A percentile compares a stretch with the other conserved stretches of the same genome.
These are phyloP conservation scores for Sylvilagus bachmani DNA, from an alignment of 2,113 vertebrate species.

Conservation along the genomic window DNA sequence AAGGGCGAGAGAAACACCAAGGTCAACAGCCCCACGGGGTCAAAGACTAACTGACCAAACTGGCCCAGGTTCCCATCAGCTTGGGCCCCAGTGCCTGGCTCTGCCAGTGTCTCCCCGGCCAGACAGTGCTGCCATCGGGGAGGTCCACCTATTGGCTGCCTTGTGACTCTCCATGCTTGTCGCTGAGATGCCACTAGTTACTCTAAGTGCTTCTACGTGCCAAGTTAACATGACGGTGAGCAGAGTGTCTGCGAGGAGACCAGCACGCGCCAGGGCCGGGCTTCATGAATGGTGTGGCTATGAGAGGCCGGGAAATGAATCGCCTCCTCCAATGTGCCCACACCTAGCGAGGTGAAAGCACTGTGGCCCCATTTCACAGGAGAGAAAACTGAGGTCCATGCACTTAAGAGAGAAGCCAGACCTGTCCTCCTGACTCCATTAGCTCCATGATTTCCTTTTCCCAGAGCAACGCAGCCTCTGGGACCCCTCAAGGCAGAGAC, in stretches of 20 bases:
- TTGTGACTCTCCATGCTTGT: constrained; percentile 17
- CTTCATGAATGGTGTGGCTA: neutral
- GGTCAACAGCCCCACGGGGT: neutral
- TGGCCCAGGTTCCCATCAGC: neutral
- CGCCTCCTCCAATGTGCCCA: neutral
- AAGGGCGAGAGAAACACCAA: neutral
- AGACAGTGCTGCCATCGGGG: neutral
- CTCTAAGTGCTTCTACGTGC: constrained; percentile 25
- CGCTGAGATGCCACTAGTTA: constrained; percentile 41
- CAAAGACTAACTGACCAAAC: constrained; percentile 10
- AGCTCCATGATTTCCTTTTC: neutral
- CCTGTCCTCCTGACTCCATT: neutral
- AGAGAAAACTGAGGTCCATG: neutral
- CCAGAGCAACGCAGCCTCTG: neutral
- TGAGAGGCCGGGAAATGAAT: neutral
- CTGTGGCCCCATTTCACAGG: neutral
- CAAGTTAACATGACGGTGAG: neutral
- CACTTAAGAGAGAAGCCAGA: neutral
- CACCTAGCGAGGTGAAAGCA: neutral
- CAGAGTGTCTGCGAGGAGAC: neutral
- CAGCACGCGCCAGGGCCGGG: neutral
- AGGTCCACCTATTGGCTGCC: neutral
- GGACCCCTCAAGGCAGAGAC: neutral
- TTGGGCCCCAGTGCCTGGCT: neutral
- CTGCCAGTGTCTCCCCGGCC: neutral